Percentiles rank a stretch among this genome's conserved stretches.
Evolutionary conservation across 2,113 vertebrate genomes (phyloP).

Genomic region (Montifringilla adamsi): DNA sequence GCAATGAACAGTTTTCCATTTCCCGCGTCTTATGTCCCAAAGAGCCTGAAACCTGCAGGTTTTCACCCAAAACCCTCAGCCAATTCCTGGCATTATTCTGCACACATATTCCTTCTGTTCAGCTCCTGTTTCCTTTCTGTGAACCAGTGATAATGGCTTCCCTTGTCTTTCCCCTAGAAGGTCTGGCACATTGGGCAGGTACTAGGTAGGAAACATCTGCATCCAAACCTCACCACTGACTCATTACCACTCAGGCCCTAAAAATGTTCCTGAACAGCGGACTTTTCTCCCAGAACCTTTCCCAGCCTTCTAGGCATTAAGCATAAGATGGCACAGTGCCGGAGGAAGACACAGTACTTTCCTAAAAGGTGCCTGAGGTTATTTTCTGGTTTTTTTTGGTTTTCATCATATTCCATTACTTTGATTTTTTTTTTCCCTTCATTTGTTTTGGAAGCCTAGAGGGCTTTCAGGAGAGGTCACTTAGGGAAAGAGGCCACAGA

Average conservation of each 20-base stretch:
- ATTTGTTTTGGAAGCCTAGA: constrained; percentile 5
- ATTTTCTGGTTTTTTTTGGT: background rate
- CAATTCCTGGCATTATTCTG: background rate
- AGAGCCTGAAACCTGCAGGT: background rate
- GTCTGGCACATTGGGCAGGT: background rate
- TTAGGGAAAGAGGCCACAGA: background rate
- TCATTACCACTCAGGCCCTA: background rate
- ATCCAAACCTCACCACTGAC: constrained; percentile 7
- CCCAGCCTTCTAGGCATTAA: constrained; percentile 16
- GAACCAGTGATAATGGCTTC: background rate
- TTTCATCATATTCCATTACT: constrained; percentile 20
- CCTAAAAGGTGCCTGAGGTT: constrained; percentile 21
- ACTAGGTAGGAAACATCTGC: background rate
- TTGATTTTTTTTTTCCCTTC: background rate
- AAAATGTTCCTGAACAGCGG: accelerated
- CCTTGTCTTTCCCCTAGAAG: background rate
- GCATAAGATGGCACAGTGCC: background rate
- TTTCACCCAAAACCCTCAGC: background rate
- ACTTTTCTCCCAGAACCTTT: constrained; percentile 36
- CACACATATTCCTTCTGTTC: background rate
- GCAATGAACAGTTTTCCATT: background rate
- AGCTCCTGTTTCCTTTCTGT: background rate
- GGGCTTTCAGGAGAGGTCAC: background rate
- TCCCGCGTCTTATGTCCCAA: background rate
- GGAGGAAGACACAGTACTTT: background rate